A percentile compares a stretch with the other conserved stretches of the same genome.
Conservation (phyloP, 1,140 invertebrate genomes). For the Varroa destructor region DNA sequence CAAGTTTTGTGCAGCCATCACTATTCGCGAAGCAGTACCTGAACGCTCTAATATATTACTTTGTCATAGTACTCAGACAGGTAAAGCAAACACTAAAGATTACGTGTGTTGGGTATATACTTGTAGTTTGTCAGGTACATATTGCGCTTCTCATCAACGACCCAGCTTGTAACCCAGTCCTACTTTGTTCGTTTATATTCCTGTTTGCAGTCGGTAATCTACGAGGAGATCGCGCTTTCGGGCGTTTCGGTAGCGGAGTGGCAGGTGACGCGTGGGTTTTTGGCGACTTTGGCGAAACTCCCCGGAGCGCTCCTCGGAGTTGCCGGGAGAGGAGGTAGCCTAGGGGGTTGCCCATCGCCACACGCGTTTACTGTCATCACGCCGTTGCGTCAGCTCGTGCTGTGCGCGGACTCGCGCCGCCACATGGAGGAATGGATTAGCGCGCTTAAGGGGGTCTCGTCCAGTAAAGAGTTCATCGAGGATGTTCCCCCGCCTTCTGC, state of each 20-base stretch:
- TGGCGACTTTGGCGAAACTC: constrained; percentile 31
- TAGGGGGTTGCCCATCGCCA: constrained; percentile 13
- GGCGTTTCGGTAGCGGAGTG: constrained; percentile 40
- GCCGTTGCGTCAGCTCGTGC: constrained; percentile 61
- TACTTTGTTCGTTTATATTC: not conserved
- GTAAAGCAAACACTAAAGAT: too few species aligned
- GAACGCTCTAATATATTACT: too few species aligned
- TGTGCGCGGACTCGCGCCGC: constrained; percentile 61
- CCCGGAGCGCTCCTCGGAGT: constrained; percentile 28
- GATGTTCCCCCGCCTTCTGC: constrained; percentile 31
- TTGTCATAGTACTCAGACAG: too few species aligned
- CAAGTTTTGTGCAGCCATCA: too few species aligned
- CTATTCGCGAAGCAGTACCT: too few species aligned
- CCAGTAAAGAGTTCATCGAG: constrained; percentile 52
- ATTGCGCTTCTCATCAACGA: too few species aligned
- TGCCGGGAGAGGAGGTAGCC: not conserved
- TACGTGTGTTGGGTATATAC: too few species aligned
- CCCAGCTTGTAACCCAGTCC: too few species aligned
- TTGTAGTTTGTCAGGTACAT: too few species aligned
- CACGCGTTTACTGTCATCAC: constrained; percentile 59
- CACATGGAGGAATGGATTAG: constrained; percentile 83
- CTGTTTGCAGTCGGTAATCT: constrained; percentile 60
- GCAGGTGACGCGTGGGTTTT: constrained; percentile 35
- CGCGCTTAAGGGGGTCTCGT: constrained; percentile 55
- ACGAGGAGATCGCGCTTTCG: constrained; percentile 69